Base-by-base conservation (phyloP, 2,113 vertebrate species). In the Apus apus region DNA sequence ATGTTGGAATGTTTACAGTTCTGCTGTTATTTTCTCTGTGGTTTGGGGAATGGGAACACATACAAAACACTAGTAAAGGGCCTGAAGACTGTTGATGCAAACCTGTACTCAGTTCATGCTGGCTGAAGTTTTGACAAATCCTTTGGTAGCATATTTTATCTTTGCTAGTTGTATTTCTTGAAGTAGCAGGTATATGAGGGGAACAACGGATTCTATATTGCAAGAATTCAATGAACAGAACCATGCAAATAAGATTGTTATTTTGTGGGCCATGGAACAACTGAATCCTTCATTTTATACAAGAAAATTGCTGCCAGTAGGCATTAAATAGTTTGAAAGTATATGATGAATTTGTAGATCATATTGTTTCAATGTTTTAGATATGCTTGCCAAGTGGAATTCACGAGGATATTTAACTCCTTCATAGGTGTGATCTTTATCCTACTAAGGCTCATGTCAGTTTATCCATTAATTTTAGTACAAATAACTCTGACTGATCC, bases 1-100 rank as follows among this genome's bases (percentile, higher is more conserved):
- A 3, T 51, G 8, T 2, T 2, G 36, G 9, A 74, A 54, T 36
- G 4, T 53, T 85, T 82, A 25, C 0, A 0, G 9, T 40, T 75
- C 10, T 78, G 25, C 8, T 62, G 26, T 0, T 1, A 2, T 56
- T 57, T 27, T 67, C n/a, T 76, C 23, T 40, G 11, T 22, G 34
- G 8, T 40, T 29, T 75, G 25, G 19, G 38, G 23, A 93, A 32
- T 46, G 15, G 11, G 16, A 45, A 15, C 29, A 48, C 3, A 50
- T 9, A 27, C 0, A 8, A 36, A 77, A 64, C 7, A 58, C 19
- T 40, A 9, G 19, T 15, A 74, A 71, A 7, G 8, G 3, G 0
- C 10, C 32, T 78, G 14, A 62, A 66, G 26, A 30, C 8, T 56
- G 9, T 29, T 92, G 8, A 9, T 72, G 6, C 48, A 78, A 46